Percentiles rank a stretch among this genome's conserved stretches.
Conservation (phyloP, 1,140 invertebrate species). For the Bombus superbus region DNA sequence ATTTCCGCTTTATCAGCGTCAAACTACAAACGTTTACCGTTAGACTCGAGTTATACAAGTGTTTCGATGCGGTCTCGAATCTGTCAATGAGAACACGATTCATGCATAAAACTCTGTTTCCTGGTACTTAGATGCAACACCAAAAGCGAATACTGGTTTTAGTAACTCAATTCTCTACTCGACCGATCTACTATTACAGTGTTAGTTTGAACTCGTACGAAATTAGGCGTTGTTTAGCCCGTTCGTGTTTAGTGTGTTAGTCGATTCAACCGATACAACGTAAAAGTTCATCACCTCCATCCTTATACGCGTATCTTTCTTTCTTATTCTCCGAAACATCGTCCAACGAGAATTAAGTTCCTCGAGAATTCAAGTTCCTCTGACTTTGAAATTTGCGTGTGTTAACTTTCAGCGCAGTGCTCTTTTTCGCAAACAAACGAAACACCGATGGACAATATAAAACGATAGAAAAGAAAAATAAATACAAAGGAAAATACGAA, state of each 20-base stretch:
- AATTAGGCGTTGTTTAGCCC: slow-evolving; percentile 31
- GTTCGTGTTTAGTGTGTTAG: slow-evolving; percentile 42
- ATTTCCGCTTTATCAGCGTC: neutral
- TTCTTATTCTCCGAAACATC: neutral
- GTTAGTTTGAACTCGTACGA: slow-evolving; percentile 30
- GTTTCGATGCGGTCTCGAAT: neutral
- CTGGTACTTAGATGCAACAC: slow-evolving; percentile 39
- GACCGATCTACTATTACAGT: slow-evolving; percentile 31
- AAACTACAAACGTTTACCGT: neutral
- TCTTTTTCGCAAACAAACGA: slow-evolving; percentile 10
- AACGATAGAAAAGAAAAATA: neutral
- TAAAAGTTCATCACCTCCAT: neutral
- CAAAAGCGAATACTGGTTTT: slow-evolving; percentile 49
- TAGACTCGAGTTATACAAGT: neutral
- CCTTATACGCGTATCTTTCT: neutral
- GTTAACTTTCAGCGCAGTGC: slow-evolving; percentile 30
- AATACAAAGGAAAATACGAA: neutral
- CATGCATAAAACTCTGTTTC: slow-evolving; percentile 47
- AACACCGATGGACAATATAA: neutral
- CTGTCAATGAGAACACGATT: neutral
- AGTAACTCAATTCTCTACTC: slow-evolving; percentile 57
- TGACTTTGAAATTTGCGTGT: slow-evolving; percentile 5
- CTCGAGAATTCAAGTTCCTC: neutral
- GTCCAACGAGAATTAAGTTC: slow-evolving; percentile 15
- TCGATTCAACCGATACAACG: neutral